phyloP scores from a whole-genome alignment of 2,797 vertebrate genomes.

The Tolypeutes matacus region DNA sequence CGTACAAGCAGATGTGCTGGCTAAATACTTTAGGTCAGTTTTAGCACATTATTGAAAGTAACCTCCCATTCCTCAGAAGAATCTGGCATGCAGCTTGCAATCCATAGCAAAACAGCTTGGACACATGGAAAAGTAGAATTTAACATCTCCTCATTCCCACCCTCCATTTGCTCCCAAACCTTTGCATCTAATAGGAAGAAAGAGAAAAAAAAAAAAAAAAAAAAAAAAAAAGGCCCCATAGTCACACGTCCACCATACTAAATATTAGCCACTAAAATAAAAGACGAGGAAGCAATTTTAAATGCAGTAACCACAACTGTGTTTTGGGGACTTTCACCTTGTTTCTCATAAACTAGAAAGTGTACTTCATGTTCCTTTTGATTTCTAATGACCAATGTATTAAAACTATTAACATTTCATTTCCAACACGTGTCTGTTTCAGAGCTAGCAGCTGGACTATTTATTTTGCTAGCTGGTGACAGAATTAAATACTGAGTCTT shows the following conservation, averaged over 20 bases:
- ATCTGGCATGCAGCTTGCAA: slow-evolving; percentile 82
- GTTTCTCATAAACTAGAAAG: slow-evolving; percentile 81
- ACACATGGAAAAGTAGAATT: slow-evolving; percentile 72
- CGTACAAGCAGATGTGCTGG: slow-evolving; percentile 85
- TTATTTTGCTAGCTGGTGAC: slow-evolving; percentile 86
- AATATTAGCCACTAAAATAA: slow-evolving; percentile 59
- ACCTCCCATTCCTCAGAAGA: slow-evolving; percentile 84
- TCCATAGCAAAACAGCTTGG: slow-evolving; percentile 8
- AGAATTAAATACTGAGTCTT: slow-evolving; percentile 88
- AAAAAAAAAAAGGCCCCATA: neutral
- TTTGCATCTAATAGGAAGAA: neutral
- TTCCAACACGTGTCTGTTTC: slow-evolving; percentile 85
- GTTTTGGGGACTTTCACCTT: slow-evolving; percentile 80
- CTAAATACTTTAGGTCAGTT: slow-evolving; percentile 79
- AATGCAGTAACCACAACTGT: slow-evolving; percentile 70
- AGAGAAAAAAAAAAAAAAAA: neutral
- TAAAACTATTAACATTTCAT: slow-evolving; percentile 83
- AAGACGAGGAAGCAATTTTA: slow-evolving; percentile 81
- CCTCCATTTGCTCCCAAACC: slow-evolving; percentile 35
- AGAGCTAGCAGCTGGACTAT: slow-evolving; percentile 85
- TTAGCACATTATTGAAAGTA: slow-evolving; percentile 76
- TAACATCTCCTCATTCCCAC: slow-evolving; percentile 7
- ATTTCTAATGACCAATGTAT: slow-evolving; percentile 82
- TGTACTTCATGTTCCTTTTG: slow-evolving; percentile 83
- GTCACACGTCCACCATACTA: slow-evolving; percentile 20